These are phyloP conservation scores for Scomberomorus guttatus DNA, from an alignment of 2,797 vertebrate genomes.

Conservation along the genomic window DNA sequence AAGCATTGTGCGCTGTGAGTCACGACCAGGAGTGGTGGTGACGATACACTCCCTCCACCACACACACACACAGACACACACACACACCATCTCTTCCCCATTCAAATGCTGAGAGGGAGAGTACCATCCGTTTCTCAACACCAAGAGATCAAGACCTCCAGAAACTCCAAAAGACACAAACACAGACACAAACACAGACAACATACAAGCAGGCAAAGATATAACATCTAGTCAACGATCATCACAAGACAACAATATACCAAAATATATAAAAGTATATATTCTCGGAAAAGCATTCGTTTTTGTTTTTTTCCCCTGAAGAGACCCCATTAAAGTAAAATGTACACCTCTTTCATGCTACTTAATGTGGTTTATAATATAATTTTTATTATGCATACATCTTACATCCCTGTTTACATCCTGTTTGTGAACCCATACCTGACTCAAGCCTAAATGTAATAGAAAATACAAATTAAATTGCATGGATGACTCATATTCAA, in stretches of 20 bases:
- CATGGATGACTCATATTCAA: slow-evolving; percentile 24
- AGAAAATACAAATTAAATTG: slow-evolving; percentile 14
- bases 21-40: slow-evolving; percentile 76
- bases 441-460: neutral
- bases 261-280: neutral
- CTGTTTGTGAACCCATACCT: neutral
- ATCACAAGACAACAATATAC: neutral
- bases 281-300: neutral
- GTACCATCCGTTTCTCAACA: slow-evolving; percentile 41
- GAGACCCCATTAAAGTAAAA: neutral
- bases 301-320: neutral
- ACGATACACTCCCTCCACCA: slow-evolving; percentile 54
- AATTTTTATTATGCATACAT: neutral
- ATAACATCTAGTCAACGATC: neutral
- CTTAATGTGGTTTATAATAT: neutral
- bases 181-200: slow-evolving; percentile 2
- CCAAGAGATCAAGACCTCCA: slow-evolving; percentile 47
- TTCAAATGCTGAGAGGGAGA: slow-evolving; percentile 51
- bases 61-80: slow-evolving; percentile 31
- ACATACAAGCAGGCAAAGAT: neutral
- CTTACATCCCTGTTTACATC: neutral
- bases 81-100: slow-evolving; percentile 49
- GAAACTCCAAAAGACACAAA: slow-evolving; percentile 25
- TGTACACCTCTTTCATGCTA: neutral
- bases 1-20: slow-evolving; percentile 75